These are phyloP conservation scores for Meganola albula DNA, from an alignment of 2,888 invertebrate genomes.

Conservation along the genomic window DNA sequence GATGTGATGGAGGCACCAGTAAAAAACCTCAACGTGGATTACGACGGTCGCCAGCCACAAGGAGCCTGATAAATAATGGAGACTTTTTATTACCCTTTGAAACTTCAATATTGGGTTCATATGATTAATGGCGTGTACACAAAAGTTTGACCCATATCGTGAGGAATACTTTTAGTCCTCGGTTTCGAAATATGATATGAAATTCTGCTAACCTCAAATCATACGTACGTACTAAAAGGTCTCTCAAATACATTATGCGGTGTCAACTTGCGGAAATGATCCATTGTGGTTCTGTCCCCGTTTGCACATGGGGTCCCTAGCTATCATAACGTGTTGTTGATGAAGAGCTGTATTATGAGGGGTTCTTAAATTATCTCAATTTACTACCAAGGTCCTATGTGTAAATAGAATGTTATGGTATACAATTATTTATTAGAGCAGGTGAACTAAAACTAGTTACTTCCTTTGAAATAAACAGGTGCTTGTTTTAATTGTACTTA, in stretches of 20 bases:
- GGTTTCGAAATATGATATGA: slow-evolving; percentile 20
- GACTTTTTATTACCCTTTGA: slow-evolving; percentile 43
- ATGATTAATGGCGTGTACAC: slow-evolving; percentile 16
- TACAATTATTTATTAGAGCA: no score
- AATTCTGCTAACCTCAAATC: slow-evolving; percentile 31
- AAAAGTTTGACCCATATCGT: slow-evolving; percentile 13
- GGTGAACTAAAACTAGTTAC: no score
- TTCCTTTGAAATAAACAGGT: no score
- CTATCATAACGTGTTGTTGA: slow-evolving; percentile 55
- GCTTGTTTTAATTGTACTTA: no score
- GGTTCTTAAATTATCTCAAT: slow-evolving; percentile 38
- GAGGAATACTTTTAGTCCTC: slow-evolving; percentile 17
- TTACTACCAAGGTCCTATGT: slow-evolving; percentile 21
- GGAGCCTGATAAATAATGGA: slow-evolving; percentile 33
- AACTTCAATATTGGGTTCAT: no score
- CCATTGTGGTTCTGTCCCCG: slow-evolving; percentile 56
- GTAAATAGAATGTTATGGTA: no score
- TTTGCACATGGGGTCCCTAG: slow-evolving; percentile 48
- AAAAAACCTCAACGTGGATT: slow-evolving; percentile 53
- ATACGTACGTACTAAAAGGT: slow-evolving; percentile 44
- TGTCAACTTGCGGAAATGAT: slow-evolving; percentile 63
- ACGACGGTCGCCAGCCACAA: slow-evolving; percentile 32
- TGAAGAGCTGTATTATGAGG: slow-evolving; percentile 49
- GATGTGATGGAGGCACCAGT: slow-evolving; percentile 54
- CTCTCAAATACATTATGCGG: slow-evolving; percentile 46